Evolutionary conservation across 2,888 invertebrate species (phyloP), one percentile per base, ranked within the genome.

Genomic region (Drosophila macrospina): DNA sequence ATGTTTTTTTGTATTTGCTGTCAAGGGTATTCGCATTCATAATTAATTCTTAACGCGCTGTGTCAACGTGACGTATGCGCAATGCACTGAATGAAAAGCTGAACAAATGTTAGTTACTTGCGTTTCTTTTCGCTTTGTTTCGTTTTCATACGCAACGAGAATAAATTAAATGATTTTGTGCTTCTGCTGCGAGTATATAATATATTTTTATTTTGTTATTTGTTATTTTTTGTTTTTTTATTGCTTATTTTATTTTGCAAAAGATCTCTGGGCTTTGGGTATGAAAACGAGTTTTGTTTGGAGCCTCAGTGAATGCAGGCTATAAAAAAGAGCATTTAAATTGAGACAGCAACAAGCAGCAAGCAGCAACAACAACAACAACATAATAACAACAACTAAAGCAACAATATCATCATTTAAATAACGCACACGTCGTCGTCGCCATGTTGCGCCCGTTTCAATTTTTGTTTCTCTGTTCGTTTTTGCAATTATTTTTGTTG

Each of bases 381-480:
- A 52, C n/a, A n/a, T 30, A 32, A 30, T 24, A 45, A 42, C n/a
- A 36, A 62, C 37, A 72, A 44, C 45, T 51, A 55, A 50, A 60
- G 59, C 28, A 36, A 13, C 65, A 69, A 83, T 72, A 85, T 87
- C 82, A 81, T 81, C 79, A 83, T 83, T 83, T 83, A 85, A 83
- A 83, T 87, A 87, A 87, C 82, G 88, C 88, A 85, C 74, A 87
- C 88, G 77, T 81, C 70, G 67, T 70, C 78, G 80, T 67, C 83
- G 55, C 55, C 55, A 85, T 79, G 68, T 77, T 86, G 73, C 65
- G 84, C 61, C 69, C 69, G 71, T 80, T 80, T 84, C 66, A 50
- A 64, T 59, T 66, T 72, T 71, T 51, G 1, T 20, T 20, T 57
- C 45, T 69, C 39, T 70, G 42, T 62, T 52, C 34, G 67, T 75